Conservation (phyloP, 1,140 invertebrate genomes). For the Helicoverpa armigera region DNA sequence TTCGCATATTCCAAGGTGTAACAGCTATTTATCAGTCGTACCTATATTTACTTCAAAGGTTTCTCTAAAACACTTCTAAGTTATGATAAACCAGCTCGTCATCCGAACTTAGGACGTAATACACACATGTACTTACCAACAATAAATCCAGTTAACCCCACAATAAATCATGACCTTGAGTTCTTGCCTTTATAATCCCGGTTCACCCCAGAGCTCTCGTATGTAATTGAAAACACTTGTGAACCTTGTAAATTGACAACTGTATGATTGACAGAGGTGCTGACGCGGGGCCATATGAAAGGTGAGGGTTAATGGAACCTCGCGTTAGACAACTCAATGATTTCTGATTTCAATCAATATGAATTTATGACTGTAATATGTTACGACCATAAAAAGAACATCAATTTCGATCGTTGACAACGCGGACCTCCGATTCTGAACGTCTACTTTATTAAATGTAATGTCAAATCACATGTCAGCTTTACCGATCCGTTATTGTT, state of each 20-base stretch:
- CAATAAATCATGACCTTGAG: slow-evolving; percentile 12
- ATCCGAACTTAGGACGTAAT: too few species aligned
- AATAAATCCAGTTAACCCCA: background rate
- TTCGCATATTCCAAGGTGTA: too few species aligned
- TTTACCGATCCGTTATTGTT: too few species aligned
- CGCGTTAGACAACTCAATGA: background rate
- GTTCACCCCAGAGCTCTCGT: slow-evolving; percentile 11
- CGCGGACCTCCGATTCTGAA: too few species aligned
- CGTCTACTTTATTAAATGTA: background rate
- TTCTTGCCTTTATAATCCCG: background rate
- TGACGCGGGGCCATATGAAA: slow-evolving; percentile 28
- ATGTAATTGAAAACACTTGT: slow-evolving; percentile 41
- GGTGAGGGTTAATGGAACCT: background rate
- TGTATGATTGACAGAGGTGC: slow-evolving; percentile 43
- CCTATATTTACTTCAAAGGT: too few species aligned
- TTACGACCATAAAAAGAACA: too few species aligned
- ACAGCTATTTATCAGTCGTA: too few species aligned
- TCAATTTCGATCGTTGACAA: too few species aligned
- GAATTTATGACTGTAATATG: background rate
- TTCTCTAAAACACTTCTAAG: too few species aligned
- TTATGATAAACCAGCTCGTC: too few species aligned
- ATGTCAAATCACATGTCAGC: too few species aligned
- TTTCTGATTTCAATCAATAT: background rate
- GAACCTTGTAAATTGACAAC: slow-evolving; percentile 38
- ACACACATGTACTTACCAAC: background rate